These are phyloP conservation scores for Crocodylus rhombifer DNA, from an alignment of 2,797 vertebrate genomes.

Conservation along the genomic window DNA sequence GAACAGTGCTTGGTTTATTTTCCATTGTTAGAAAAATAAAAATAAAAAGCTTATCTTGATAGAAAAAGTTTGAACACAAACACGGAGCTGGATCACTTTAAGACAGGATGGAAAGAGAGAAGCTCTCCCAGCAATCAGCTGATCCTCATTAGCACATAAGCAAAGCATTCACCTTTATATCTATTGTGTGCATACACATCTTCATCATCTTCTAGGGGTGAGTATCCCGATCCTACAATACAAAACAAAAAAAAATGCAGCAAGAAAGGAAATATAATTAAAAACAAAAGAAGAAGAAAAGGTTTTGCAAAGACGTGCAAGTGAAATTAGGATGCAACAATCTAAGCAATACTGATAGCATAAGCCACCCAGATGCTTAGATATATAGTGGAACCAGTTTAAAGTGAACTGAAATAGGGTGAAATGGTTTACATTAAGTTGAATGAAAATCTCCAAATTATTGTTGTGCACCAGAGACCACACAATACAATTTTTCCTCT, in stretches of 20 bases:
- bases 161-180: constrained; percentile 92
- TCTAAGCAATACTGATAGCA: constrained; percentile 57
- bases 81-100: constrained; percentile 56
- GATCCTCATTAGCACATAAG: constrained; percentile 78
- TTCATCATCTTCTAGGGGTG: constrained; percentile 92
- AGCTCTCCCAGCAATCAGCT: constrained; percentile 70
- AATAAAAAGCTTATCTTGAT: constrained; percentile 39
- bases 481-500: background rate
- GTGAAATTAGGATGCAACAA: constrained; percentile 72
- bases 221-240: constrained; percentile 96
- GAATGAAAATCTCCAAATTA: background rate
- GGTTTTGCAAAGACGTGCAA: constrained; percentile 75
- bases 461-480: background rate
- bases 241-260: constrained; percentile 82
- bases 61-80: constrained; percentile 37
- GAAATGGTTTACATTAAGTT: background rate
- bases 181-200: constrained; percentile 88
- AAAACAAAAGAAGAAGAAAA: constrained; percentile 62
- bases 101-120: constrained; percentile 54
- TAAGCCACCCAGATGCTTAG: constrained; percentile 58
- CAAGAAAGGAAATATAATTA: constrained; percentile 74
- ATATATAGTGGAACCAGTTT: constrained; percentile 65
- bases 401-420: constrained; percentile 44
- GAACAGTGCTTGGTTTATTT: constrained; percentile 63
- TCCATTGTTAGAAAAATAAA: constrained; percentile 34